phyloP scores from a whole-genome alignment of 2,888 invertebrate genomes.

The Hypomecis punctinalis region DNA sequence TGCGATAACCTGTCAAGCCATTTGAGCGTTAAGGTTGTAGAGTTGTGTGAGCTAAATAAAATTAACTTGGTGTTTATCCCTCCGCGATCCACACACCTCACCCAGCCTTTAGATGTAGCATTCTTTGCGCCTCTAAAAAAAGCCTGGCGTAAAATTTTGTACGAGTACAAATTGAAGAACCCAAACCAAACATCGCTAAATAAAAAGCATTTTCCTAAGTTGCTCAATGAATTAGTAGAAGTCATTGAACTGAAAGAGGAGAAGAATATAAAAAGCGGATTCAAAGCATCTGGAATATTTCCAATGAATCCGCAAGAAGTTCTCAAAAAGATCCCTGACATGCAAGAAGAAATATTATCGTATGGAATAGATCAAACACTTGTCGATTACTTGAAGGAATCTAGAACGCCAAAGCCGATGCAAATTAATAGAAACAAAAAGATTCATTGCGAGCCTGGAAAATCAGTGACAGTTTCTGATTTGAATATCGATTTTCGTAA shows the following conservation, averaged over 20 bases:
- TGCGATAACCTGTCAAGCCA: neutral
- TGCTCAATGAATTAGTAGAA: neutral
- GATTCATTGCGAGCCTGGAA: constrained; percentile 24
- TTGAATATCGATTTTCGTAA: constrained; percentile 16
- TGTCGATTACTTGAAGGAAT: constrained; percentile 19
- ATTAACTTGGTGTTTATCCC: constrained; percentile 39
- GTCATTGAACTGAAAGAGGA: neutral
- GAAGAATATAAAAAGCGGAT: neutral
- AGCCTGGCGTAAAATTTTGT: constrained; percentile 19
- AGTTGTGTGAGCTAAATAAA: constrained; percentile 27
- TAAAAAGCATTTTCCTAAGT: constrained; percentile 1
- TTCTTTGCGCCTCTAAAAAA: constrained; percentile 39
- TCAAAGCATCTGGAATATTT: neutral
- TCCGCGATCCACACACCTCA: constrained; percentile 38
- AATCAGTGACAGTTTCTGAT: constrained; percentile 24
- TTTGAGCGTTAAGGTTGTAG: neutral
- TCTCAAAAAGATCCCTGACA: neutral
- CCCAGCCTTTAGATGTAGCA: constrained; percentile 38
- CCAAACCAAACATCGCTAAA: neutral
- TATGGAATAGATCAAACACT: constrained; percentile 22
- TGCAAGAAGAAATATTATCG: constrained; percentile 1
- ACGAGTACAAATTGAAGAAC: neutral
- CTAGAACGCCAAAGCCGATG: no score
- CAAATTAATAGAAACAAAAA: constrained; percentile 28
- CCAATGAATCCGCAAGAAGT: neutral